Conservation (phyloP, 2,113 vertebrate species). For the Campylorhamphus procurvoides region DNA sequence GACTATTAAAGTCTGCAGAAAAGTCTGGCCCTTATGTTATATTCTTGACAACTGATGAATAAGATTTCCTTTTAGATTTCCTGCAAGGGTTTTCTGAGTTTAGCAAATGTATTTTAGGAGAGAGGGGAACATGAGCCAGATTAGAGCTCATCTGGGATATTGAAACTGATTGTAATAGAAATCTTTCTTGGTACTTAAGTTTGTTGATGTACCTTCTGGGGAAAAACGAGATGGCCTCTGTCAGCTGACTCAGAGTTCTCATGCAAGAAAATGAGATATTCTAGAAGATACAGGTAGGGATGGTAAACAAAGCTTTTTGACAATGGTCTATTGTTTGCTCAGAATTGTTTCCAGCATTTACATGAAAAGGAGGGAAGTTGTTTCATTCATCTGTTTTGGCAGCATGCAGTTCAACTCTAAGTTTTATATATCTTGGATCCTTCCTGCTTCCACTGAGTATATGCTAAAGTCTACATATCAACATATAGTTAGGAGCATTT, state of each 20-base stretch:
- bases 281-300: neutral
- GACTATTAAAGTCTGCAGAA: neutral
- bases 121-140: neutral
- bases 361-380: neutral
- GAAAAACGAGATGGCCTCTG: neutral
- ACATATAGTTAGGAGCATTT: neutral
- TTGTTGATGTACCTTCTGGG: neutral
- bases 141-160: neutral
- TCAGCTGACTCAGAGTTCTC: neutral
- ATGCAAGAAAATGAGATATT: neutral
- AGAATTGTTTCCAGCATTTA: neutral
- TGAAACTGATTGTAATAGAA: neutral
- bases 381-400: neutral
- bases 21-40: neutral
- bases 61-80: neutral
- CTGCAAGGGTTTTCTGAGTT: neutral
- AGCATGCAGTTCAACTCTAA: neutral
- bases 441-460: neutral
- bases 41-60: neutral
- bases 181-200: neutral
- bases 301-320: neutral
- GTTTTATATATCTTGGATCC: neutral
- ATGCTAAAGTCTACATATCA: neutral
- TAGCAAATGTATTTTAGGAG: neutral
- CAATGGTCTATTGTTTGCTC: neutral